Evolutionary conservation across 2,113 vertebrate genomes (phyloP).

Genomic region (Campylomormyrus numenius): DNA sequence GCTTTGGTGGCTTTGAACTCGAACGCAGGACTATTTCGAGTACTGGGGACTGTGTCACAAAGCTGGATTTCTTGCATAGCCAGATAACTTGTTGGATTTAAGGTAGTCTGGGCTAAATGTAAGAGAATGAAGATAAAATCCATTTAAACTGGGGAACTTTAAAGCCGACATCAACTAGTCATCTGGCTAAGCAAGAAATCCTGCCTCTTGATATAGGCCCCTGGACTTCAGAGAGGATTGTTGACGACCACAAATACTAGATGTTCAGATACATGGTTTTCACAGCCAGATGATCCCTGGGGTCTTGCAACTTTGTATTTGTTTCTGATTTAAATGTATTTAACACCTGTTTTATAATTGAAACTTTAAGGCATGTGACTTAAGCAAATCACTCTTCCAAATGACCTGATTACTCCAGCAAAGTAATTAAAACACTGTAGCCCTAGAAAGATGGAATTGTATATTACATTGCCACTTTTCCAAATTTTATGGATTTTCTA

Average conservation of each 20-base stretch:
- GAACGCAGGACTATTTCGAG: neutral
- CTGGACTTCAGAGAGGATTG: neutral
- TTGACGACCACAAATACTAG: neutral
- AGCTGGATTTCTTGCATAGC: neutral
- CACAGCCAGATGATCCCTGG: neutral
- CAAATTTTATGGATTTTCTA: neutral
- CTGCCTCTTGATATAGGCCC: neutral
- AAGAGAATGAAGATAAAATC: neutral
- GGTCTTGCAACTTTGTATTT: neutral
- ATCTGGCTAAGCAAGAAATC: neutral
- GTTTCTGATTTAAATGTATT: neutral
- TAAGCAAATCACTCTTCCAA: neutral
- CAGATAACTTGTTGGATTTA: neutral
- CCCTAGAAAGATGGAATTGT: neutral
- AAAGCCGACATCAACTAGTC: neutral
- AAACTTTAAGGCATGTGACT: neutral
- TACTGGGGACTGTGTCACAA: neutral
- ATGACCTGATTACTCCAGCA: neutral
- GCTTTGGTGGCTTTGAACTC: neutral
- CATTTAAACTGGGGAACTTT: neutral
- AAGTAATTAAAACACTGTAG: neutral
- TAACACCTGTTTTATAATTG: neutral
- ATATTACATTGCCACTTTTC: neutral
- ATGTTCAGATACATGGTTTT: neutral
- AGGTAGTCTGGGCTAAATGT: neutral